Evolutionary conservation across 2,113 vertebrate genomes (phyloP), one percentile per base, ranked within the genome.

Genomic region (Chaetodon auriga): DNA sequence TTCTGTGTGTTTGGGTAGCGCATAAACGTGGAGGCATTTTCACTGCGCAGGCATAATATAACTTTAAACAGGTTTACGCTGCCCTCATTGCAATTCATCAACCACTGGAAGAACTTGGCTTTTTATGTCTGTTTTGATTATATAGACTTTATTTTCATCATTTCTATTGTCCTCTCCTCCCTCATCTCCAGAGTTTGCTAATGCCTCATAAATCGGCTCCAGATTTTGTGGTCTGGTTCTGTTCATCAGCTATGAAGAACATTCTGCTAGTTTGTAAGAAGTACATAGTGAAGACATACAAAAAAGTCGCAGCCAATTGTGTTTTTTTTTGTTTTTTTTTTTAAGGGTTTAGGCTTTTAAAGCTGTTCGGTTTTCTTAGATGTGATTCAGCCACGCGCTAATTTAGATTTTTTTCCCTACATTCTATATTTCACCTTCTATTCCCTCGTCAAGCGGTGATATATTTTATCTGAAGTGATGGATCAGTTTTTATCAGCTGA

Each of bases 141-240:
- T 35, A 18, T 73, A n/a, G 60, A 75, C 72, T 81, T 82, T 80
- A 83, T 87, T 89, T 85, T 75, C 54, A 84, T 81, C 0, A 62
- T 82, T 74, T 75, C 84, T 82, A 83, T 90, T 87, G 86, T 89
- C 64, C 21, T 80, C 43, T 73, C 71, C 36, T 69, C 48, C 87
- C 80, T 82, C 77, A 81, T 68, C 63, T 83, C 73, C 66, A 72
- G 48, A 78, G 45, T 89, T 83, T 61, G 73, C 62, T 84, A 85
- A 89, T 85, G 73, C 82, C 79, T 87, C 48, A 58, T 80, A 87
- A 86, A 80, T 85, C 57, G 9, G 49, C 73, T 92, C 86, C 86
- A 90, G 61, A 89, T 87, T 88, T 80, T 85, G 84, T 43, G 81
- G 84, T 85, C 72, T 74, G 64, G 80, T 78, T 74, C 79, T 78